Evolutionary conservation across 2,888 invertebrate genomes (phyloP), one percentile per base, ranked within the genome.

Genomic region (Formica aserva): DNA sequence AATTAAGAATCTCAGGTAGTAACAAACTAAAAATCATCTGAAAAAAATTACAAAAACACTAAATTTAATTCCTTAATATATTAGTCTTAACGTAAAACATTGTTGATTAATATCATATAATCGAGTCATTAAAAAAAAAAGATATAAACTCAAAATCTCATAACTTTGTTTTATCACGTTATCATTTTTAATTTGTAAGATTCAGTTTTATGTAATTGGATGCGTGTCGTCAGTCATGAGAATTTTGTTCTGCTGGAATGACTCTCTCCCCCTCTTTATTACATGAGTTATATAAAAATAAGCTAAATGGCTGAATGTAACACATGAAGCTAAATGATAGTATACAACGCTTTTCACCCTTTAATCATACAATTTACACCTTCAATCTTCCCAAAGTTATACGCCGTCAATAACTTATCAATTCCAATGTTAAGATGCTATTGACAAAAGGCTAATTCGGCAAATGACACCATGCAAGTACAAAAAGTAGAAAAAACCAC

Each of bases 261-360:
- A 72, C 76, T 63, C 72, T 65, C 76, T 71, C 60, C 52, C 71
- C 78, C 62, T 80, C 60, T 77, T 83, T 55, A 63, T 60, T 62
- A 77, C 26, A 41, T 55, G 41, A 71, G 82, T 77, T 76, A 66
- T 76, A 76, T 78, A 90, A 91, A 85, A 90, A 81, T 82, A 82
- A 82, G 63, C 65, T 52, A 66, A 83, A 67, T 83, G 80, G 82
- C 80, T 55, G 29, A 77, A 84, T 85, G 41, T 87, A 84, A 82
- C 82, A 78, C 82, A 77, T 67, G 71, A 88, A 87, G 82, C 77
- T 89, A 88, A 90, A 86, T 55, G 67, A 89, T 88, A 90, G 74
- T 90, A 72, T 83, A 88, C 85, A 89, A 84, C 87, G 82, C 74
- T 90, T 75, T 82, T 72, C 78, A 75, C 65, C 60, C 66, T 81